phyloP scores from a whole-genome alignment of 2,113 vertebrate genomes.

The Leucosticte australis region DNA sequence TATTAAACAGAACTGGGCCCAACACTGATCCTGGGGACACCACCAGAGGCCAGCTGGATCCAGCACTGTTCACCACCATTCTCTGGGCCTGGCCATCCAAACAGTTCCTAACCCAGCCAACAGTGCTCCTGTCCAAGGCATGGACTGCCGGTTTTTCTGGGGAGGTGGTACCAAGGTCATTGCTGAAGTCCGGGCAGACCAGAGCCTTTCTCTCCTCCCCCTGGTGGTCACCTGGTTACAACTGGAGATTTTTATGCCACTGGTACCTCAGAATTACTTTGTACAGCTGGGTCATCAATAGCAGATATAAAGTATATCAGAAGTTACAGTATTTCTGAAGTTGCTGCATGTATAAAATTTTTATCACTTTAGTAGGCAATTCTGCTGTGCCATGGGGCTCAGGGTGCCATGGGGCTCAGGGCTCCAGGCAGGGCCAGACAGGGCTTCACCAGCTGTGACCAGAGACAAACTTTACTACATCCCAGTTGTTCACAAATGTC shows the following conservation, averaged over 20 bases:
- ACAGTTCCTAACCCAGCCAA: not conserved
- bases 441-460: not conserved
- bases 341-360: not conserved
- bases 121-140: rapidly evolving
- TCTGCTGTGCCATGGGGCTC: too few relatives aligned
- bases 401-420: rapidly evolving
- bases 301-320: not conserved
- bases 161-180: not conserved
- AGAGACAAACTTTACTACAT: not conserved
- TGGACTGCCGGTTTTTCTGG: not conserved
- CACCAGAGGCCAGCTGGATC: too few relatives aligned
- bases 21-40: not conserved
- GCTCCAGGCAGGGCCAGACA: not conserved
- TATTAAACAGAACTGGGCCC: not conserved
- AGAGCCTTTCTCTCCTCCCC: not conserved
- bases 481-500: not conserved
- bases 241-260: not conserved
- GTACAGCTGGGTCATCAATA: not conserved
- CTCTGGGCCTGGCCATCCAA: not conserved
- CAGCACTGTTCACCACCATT: not conserved
- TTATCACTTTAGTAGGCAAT: rapidly evolving
- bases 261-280: not conserved
- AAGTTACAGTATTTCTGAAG: not conserved
- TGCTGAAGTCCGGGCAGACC: not conserved
- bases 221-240: not conserved